Evolutionary conservation across 2,113 vertebrate genomes (phyloP), one percentile per base, ranked within the genome.

Genomic region (Pangasianodon hypophthalmus): DNA sequence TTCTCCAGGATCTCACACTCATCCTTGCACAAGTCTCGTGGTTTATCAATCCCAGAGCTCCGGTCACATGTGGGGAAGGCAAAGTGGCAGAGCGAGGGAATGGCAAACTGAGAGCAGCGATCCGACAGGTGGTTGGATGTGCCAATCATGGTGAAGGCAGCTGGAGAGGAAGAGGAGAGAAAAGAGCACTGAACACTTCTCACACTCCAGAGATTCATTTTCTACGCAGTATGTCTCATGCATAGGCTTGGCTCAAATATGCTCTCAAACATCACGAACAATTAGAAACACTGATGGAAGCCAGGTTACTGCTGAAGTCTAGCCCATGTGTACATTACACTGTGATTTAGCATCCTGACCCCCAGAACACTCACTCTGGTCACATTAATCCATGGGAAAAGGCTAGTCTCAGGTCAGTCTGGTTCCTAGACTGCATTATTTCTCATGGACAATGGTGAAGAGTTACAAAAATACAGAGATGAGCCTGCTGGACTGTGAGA

Each of bases 121-220:
- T 99, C 98, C 0, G 98, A 99, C 85, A 99, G 92, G 58, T 99
- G 98, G 93, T 98, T 99, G 93, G 98, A 99, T 0, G 98, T 99
- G 92, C 98, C 98, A 24, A 99, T 99, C 98, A 99, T 99, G 91
- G 98, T 99, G 97, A 99, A 99, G 87, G 98, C 98, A 7, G 98
- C 98, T 99, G 96, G 1, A 93, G 93, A 87, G 88, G 26, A 91
- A 90, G 88, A 84, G 21, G 6, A 46, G 29, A 80, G 5, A 18
- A 29, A 86, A 21, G 16, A 52, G 37, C 6, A 44, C 1, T n/a
- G 58, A 89, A 11, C 24, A 81, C 24, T 32, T 62, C 29, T 62
- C 24, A 48, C 46, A 44, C 37, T 41, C 11, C 62, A 84, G 6
- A 73, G 32, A 84, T 84, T 21, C 3, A 29, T 44, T 62, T 32